phyloP scores from a whole-genome alignment of 2,888 invertebrate genomes.

The Zaprionus lineosus region DNA sequence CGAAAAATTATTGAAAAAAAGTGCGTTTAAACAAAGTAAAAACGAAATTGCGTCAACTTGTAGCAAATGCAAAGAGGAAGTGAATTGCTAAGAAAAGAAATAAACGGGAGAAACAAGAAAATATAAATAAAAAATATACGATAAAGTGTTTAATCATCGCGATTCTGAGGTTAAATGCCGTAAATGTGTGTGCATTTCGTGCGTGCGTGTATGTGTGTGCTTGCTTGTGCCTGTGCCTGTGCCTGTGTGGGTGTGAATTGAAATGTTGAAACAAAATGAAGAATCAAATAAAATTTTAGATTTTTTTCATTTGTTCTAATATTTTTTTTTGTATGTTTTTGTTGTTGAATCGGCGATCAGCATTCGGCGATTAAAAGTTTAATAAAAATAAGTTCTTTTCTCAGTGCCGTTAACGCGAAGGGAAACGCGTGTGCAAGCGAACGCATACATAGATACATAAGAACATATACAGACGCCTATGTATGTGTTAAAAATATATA shows the following conservation, averaged over 20 bases:
- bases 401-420: constrained; percentile 27
- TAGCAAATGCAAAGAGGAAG: constrained; percentile 1
- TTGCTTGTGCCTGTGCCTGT: background rate
- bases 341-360: background rate
- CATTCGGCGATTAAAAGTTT: no score
- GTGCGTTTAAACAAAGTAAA: constrained; percentile 7
- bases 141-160: no score
- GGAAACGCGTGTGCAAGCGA: constrained; percentile 23
- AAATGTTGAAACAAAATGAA: constrained; percentile 2
- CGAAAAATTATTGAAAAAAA: constrained; percentile 15
- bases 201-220: no score
- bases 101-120: background rate
- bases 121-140: background rate
- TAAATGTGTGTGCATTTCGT: no score
- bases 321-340: no score
- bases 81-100: background rate
- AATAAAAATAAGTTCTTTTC: constrained; percentile 7
- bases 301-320: background rate
- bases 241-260: background rate
- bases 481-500: constrained; percentile 45
- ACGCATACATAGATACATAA: no score
- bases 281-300: background rate
- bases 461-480: constrained; percentile 39
- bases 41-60: constrained; percentile 36
- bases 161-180: no score